Conservation (phyloP, 2,113 vertebrate species). For the Gasterosteus nipponicus region DNA sequence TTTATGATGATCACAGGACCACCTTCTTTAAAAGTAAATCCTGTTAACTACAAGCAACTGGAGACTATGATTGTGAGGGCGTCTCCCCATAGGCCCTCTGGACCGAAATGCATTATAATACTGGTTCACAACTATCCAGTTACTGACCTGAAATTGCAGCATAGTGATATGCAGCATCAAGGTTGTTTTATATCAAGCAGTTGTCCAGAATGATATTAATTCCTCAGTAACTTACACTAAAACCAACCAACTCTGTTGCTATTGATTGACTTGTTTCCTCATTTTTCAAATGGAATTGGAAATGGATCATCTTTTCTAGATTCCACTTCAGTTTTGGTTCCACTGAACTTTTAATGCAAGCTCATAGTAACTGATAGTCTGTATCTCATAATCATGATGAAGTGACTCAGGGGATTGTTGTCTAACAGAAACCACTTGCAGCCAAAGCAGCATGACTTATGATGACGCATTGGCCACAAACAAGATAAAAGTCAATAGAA, state of each 20-base stretch:
- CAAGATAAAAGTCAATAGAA: background rate
- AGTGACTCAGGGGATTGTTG: background rate
- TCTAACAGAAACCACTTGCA: background rate
- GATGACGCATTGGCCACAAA: background rate
- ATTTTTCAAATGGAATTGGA: no score
- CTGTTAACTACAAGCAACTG: background rate
- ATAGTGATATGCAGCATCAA: background rate
- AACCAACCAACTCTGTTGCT: background rate
- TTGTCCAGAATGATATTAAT: background rate
- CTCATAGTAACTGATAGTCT: background rate
- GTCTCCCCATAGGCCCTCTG: background rate
- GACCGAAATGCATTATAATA: background rate
- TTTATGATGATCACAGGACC: background rate
- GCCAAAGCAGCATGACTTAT: background rate
- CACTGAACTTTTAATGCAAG: background rate
- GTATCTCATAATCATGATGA: background rate
- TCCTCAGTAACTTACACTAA: background rate
- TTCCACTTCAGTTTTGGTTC: constrained; percentile 26
- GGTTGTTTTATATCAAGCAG: background rate
- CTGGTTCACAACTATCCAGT: no score
- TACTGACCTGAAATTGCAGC: background rate
- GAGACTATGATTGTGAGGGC: background rate
- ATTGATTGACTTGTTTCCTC: background rate
- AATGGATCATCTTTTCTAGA: constrained; percentile 7
- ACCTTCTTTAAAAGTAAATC: background rate